Base-by-base conservation (phyloP, 2,797 vertebrate genomes). In the Sebastes itinus region DNA sequence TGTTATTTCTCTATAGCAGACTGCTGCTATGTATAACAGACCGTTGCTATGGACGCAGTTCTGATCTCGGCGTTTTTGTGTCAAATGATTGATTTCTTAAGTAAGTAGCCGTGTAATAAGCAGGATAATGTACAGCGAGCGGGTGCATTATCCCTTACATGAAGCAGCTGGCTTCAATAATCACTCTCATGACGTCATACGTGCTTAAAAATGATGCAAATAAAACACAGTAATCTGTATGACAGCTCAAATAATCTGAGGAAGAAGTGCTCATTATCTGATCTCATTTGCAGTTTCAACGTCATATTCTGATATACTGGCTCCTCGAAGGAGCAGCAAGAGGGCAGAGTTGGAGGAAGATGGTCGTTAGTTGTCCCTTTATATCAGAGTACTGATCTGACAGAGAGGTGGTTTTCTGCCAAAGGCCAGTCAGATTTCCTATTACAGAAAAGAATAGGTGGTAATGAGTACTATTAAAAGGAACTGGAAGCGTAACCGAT, bases 311-410 rank as follows among this genome's bases (percentile, higher is more conserved):
- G 52, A 16, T 58, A 16, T 58, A n/a, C 42, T 30, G 32, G 60
- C 72, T 80, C 80, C 80, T 78, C 32, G 14, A 18, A 64, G 75
- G 60, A 64, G 81, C 75, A 76, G 84, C 74, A n/a, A 66, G 78
- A 72, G 77, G 82, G 69, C 78, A 76, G 82, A 75, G 68, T 55
- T 30, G 62, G 62, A 75, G 49, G 59, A 20, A 33, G 63, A 75
- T 38, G 54, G 38, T 66, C 1, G 52, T 72, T 59, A 23, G 49
- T 3, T 61, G 52, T 61, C 7, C 59, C 58, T 54, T 75, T 49
- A 7, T 60, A 33, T 65, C 52, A 65, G 56, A 63, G 60, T 42
- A 14, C 27, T 14, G 55, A 56, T 52, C 9, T 54, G 77, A 77
- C 72, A 73, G 27, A 25, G 25, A 30, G 33, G 3, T 28, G 6